Evolutionary conservation across 2,113 vertebrate species (phyloP).

Genomic region (Anguilla japonica): DNA sequence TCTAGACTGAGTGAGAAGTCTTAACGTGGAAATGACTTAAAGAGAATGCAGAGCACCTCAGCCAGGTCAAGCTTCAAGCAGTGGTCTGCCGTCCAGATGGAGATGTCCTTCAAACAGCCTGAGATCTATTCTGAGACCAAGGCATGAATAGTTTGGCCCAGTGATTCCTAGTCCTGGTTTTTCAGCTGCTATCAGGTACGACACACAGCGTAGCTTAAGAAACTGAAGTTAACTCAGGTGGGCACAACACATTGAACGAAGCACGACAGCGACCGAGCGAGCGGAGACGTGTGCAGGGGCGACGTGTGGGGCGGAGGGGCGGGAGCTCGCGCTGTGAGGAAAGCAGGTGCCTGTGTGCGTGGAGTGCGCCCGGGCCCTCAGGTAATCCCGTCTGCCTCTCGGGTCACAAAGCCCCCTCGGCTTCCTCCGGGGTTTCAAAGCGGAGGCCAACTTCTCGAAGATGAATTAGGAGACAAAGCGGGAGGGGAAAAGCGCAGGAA

Average conservation of each 20-base stretch:
- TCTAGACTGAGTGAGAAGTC: no score
- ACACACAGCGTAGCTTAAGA: neutral
- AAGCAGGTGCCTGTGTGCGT: slow-evolving; percentile 73
- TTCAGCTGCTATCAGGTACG: neutral
- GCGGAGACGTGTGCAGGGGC: no score
- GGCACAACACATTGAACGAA: neutral
- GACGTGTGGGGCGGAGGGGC: slow-evolving; percentile 21
- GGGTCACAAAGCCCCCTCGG: slow-evolving; percentile 66
- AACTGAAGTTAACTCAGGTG: neutral
- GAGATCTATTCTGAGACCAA: neutral
- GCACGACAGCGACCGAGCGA: neutral
- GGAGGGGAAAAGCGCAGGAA: slow-evolving; percentile 58
- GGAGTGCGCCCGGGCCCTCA: slow-evolving; percentile 63
- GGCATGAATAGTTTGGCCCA: neutral
- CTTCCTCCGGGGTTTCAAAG: slow-evolving; percentile 73
- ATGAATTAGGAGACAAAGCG: slow-evolving; percentile 73
- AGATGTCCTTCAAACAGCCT: no score
- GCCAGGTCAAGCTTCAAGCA: no score
- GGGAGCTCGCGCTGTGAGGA: slow-evolving; percentile 47
- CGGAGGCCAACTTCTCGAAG: slow-evolving; percentile 63
- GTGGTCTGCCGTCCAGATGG: no score
- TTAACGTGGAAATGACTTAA: no score
- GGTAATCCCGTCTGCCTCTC: slow-evolving; percentile 58
- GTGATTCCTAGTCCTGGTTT: neutral
- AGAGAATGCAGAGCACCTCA: no score